These are phyloP conservation scores for Cercopithecus petaurista DNA, from an alignment of 2,797 vertebrate species.

Conservation along the genomic window DNA sequence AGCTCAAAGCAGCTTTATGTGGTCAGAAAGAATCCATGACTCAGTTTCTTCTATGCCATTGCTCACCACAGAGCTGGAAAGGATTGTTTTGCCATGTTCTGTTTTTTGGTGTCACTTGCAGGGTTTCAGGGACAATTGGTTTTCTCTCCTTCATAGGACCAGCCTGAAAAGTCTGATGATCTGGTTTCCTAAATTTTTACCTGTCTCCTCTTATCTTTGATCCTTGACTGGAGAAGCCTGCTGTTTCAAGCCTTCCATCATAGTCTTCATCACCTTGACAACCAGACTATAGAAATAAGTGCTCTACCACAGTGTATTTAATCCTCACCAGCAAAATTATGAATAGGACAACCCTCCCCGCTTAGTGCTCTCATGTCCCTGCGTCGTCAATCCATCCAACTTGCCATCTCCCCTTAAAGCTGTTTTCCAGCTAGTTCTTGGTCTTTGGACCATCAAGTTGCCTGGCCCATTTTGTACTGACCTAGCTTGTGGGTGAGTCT, in stretches of 20 bases:
- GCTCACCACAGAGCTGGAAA: conserved; percentile 36
- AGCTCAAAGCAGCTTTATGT: conserved; percentile 40
- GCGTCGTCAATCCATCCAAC: neutral
- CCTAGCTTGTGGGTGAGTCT: neutral
- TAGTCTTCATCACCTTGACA: neutral
- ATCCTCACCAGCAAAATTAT: neutral
- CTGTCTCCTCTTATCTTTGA: neutral
- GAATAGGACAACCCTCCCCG: neutral
- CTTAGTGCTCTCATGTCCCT: neutral
- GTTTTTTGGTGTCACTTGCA: neutral
- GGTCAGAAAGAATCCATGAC: conserved; percentile 50
- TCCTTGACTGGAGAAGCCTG: neutral
- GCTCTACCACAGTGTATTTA: neutral
- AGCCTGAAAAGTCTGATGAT: neutral
- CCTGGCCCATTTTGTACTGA: neutral
- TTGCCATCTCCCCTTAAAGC: neutral
- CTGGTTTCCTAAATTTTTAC: neutral
- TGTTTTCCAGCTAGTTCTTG: neutral
- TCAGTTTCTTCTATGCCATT: conserved; percentile 13
- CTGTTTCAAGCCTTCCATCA: neutral
- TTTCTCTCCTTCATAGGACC: neutral
- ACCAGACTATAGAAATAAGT: neutral
- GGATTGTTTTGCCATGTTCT: neutral
- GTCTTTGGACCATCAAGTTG: neutral
- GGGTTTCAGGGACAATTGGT: neutral